Base-by-base conservation (phyloP, 2,113 vertebrate genomes). In the Myodes glareolus region DNA sequence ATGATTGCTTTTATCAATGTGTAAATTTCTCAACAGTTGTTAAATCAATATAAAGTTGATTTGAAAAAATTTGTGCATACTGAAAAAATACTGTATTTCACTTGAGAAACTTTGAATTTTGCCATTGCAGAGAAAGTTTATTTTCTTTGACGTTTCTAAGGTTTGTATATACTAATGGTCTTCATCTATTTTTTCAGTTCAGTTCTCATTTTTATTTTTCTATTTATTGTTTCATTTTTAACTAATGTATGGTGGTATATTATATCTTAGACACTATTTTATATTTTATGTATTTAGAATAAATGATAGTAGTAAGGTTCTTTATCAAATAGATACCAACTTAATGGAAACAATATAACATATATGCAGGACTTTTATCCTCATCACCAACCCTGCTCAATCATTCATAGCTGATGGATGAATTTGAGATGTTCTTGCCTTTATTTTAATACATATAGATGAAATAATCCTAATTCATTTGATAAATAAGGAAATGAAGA, bases 381-480 rank as follows among this genome's bases (percentile, higher is more conserved):
- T 90, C 8, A 63, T 36, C 17, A 10, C 25, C 27, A 2, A 1
- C 2, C 3, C 42, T 33, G 55, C 3, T 5, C 39, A 33, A 31
- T 84, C 29, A 47, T 12, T 27, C 45, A 82, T 19, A 16, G 42
- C 39, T 72, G 3, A 12, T 52, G 36, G 68, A 55, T 36, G n/a
- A 94, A 94, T 58, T 29, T 87, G 25, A 78, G 42, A 91, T 17
- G 3, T 21, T 94, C 16, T 90, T 96, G 39, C 7, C 45, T 92
- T 81, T 55, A 3, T 33, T 93, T 82, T 70, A 4, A 27, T 80
- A 50, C 2, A 8, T 50, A 31, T 27, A 76, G 29, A 11, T 70
- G 31, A 95, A 81, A 76, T 75, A 33, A 55, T 68, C 36, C 0
- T 23, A 55, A 55, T 31, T 27, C 1, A 45, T 39, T 7, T 68